These are phyloP conservation scores for Pogonocherus hispidulus DNA, from an alignment of 2,888 invertebrate genomes.

Conservation along the genomic window DNA sequence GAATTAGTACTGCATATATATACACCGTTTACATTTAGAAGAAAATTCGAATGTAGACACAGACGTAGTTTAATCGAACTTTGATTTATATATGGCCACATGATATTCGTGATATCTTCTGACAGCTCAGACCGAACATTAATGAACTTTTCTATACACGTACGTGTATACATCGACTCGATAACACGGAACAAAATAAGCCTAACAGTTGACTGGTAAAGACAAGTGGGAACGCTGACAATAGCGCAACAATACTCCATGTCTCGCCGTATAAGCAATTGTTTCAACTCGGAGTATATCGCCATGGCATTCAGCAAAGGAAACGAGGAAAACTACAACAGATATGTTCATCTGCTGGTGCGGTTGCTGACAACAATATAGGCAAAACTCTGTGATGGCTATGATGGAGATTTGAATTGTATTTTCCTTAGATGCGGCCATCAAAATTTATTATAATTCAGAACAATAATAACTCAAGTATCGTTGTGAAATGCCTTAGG, in stretches of 20 bases:
- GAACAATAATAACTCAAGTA: too few relatives aligned
- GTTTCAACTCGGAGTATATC: conserved; percentile 35
- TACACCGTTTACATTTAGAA: too few relatives aligned
- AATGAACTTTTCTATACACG: conserved; percentile 22
- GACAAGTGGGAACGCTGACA: conserved; percentile 32
- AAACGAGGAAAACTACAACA: conserved; percentile 22
- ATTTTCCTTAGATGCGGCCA: neutral
- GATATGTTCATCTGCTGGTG: conserved; percentile 3
- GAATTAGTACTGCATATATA: too few relatives aligned
- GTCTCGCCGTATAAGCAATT: conserved; percentile 36
- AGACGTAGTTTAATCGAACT: too few relatives aligned
- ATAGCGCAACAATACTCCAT: conserved; percentile 24
- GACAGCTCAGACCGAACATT: conserved; percentile 18
- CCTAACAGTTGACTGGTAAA: conserved; percentile 30
- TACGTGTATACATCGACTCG: conserved; percentile 17
- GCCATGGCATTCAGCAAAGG: conserved; percentile 33
- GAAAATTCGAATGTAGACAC: too few relatives aligned
- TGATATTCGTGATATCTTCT: conserved; percentile 10
- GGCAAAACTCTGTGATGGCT: neutral
- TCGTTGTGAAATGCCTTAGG: too few relatives aligned
- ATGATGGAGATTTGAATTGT: neutral
- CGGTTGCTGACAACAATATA: neutral
- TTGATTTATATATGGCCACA: neutral
- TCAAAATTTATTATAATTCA: too few relatives aligned
- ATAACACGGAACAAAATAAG: conserved; percentile 32